Conservation (phyloP, 2,888 invertebrate species). For the Harpagoxenus sublaevis region DNA sequence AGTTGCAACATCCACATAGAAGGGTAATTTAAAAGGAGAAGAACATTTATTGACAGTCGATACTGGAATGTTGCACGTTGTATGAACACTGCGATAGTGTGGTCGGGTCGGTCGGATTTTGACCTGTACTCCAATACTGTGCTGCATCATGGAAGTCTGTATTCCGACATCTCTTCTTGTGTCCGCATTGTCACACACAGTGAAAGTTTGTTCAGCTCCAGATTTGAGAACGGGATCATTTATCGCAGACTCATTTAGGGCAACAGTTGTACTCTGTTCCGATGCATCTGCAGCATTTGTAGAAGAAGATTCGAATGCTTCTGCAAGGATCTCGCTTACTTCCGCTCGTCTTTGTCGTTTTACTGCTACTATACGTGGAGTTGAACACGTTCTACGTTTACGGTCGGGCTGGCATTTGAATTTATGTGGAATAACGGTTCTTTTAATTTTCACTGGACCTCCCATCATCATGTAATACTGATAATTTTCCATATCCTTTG, state of each 20-base stretch:
- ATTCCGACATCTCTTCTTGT: background rate
- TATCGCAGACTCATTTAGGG: background rate
- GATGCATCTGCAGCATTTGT: background rate
- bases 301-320: background rate
- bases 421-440: background rate
- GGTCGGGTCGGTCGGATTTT: background rate
- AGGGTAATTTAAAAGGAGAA: background rate
- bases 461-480: background rate
- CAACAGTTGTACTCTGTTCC: background rate
- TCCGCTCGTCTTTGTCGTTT: constrained; percentile 1
- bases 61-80: constrained; percentile 3
- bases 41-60: background rate
- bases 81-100: background rate
- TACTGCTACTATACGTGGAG: background rate
- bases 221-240: background rate
- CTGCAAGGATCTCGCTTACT: background rate
- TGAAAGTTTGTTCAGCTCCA: background rate
- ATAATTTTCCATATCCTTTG: background rate
- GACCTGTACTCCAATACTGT: background rate
- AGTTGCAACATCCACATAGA: background rate
- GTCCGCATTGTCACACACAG: background rate
- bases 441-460: background rate
- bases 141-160: background rate
- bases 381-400: background rate
- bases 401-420: background rate